Evolutionary conservation across 2,888 invertebrate species (phyloP).

Genomic region (Campaea margaritaria): DNA sequence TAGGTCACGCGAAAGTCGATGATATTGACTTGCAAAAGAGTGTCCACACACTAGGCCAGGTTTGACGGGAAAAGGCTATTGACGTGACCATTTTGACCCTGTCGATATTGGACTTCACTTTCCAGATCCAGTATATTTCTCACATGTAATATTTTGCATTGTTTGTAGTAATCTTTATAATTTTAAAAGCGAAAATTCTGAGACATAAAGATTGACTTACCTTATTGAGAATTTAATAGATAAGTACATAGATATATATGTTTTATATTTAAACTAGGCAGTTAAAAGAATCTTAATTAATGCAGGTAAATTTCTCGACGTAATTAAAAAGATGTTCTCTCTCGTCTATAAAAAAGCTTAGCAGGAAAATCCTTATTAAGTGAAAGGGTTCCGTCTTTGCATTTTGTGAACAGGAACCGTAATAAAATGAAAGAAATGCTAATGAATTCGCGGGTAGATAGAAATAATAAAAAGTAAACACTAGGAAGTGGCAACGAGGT

Average conservation of each 20-base stretch:
- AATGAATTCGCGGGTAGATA: constrained; percentile 31
- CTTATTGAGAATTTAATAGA: too few species aligned
- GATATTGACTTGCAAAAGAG: constrained; percentile 19
- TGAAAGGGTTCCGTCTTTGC: constrained; percentile 30
- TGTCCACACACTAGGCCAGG: not conserved
- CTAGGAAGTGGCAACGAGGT: constrained; percentile 12
- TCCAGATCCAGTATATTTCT: too few species aligned
- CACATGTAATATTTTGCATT: not conserved
- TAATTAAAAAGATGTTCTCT: constrained; percentile 32
- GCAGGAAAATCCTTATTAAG: constrained; percentile 29
- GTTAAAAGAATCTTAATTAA: constrained; percentile 26
- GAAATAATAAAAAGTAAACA: constrained; percentile 24
- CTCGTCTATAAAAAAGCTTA: constrained; percentile 24
- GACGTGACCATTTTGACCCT: constrained; percentile 1
- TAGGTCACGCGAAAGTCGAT: constrained; percentile 7
- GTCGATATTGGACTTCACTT: not conserved
- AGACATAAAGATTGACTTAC: too few species aligned
- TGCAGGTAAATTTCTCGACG: constrained; percentile 24
- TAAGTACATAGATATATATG: too few species aligned
- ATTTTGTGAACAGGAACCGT: constrained; percentile 29
- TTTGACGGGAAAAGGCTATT: not conserved
- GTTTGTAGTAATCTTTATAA: too few species aligned
- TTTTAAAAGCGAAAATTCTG: too few species aligned
- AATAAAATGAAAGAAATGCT: constrained; percentile 37
- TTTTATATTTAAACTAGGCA: constrained; percentile 2